Evolutionary conservation across 2,888 invertebrate genomes (phyloP).

Genomic region (Erannis defoliaria): DNA sequence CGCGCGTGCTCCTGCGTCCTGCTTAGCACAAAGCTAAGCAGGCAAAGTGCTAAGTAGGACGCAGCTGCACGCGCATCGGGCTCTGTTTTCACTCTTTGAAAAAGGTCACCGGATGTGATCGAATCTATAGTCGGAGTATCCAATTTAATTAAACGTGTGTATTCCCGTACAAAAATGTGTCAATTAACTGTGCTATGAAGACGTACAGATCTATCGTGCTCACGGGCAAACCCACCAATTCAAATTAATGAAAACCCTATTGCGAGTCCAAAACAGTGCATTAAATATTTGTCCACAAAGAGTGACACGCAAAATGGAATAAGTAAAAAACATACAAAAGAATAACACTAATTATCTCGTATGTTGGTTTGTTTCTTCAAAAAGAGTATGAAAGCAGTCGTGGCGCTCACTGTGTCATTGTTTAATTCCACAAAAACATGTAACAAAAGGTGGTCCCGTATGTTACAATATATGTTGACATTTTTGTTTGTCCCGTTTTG

Average conservation of each 20-base stretch:
- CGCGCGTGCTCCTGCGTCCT: no score
- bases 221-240: no score
- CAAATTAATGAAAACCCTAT: background rate
- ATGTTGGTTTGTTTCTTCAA: constrained; percentile 25
- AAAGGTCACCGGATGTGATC: no score
- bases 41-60: no score
- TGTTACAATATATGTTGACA: constrained; percentile 69
- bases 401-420: constrained; percentile 39
- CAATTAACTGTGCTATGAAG: no score
- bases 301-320: constrained; percentile 9
- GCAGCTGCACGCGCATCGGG: no score
- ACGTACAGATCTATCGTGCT: no score
- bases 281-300: constrained; percentile 6
- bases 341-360: constrained; percentile 35
- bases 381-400: constrained; percentile 15
- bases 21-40: no score
- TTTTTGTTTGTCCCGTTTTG: constrained; percentile 74
- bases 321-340: constrained; percentile 15
- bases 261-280: background rate
- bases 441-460: constrained; percentile 50
- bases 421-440: constrained; percentile 42
- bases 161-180: no score
- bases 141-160: no score
- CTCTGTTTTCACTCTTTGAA: no score
- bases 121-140: no score